Evolutionary conservation across 1,140 invertebrate species (phyloP).

Genomic region (Diorhabda elongata): DNA sequence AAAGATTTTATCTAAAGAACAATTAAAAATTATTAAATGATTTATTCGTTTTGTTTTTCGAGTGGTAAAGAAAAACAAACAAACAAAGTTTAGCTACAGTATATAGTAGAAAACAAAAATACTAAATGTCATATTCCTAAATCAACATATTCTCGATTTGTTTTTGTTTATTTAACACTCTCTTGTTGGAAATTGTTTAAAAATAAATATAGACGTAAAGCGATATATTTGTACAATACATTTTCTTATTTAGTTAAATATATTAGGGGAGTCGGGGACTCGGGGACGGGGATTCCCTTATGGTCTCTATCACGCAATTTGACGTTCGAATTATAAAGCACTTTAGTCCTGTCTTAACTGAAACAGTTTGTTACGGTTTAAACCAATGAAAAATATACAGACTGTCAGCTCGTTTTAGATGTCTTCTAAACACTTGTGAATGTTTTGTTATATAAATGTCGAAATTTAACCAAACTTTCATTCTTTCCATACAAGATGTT

Average conservation of each 20-base stretch:
- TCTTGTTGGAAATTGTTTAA: conserved; percentile 14
- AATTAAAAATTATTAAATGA: background rate
- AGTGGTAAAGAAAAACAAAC: background rate
- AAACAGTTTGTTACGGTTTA: conserved; percentile 12
- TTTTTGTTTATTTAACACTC: conserved; percentile 10
- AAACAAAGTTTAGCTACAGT: background rate
- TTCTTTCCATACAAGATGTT: too few species aligned
- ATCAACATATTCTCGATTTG: conserved; percentile 3
- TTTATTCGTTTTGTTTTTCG: background rate
- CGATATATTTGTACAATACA: conserved; percentile 16
- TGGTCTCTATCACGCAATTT: background rate
- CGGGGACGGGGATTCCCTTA: background rate
- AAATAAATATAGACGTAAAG: conserved; percentile 13
- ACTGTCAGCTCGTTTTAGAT: conserved; percentile 3
- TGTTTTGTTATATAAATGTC: too few species aligned
- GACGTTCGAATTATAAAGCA: background rate
- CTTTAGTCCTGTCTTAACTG: background rate
- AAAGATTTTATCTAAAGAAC: too few species aligned
- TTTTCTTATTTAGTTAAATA: conserved; percentile 10
- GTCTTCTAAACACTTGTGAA: background rate
- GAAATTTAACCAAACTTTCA: too few species aligned
- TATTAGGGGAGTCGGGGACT: background rate
- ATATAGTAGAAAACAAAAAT: background rate
- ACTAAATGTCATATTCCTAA: background rate
- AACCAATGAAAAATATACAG: conserved; percentile 12